Evolutionary conservation across 2,888 invertebrate species (phyloP), one percentile per base, ranked within the genome.

Genomic region (Parasteatoda lunata): DNA sequence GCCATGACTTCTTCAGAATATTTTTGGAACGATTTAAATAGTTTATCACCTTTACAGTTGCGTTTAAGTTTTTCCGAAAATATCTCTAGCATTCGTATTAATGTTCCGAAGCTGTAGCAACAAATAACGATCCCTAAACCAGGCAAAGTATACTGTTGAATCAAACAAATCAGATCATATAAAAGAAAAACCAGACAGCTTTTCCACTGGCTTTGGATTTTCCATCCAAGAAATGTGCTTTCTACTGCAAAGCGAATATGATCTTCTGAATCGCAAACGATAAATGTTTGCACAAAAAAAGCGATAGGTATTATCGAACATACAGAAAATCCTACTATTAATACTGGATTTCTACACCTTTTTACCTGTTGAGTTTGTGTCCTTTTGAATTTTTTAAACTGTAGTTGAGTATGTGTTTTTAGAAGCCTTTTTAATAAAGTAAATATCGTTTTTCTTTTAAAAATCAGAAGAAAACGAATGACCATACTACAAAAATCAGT

Each of bases 401-500:
- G 13, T 45, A 75, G 64, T 15, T 15, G 45, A 11, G n/a, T n/a
- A 13, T 75, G 47, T 47, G 59, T 8, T 75, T 75, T 64, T 3
- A 47, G 75, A 4, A 75, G n/a, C 13, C 13, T 59, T 45, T 59
- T 75, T 48, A 75, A 47, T 2, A 64, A 47, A 9, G n/a, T 13
- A 7, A 75, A 47, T 47, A 75, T 59, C 3, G 7, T 6, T 5
- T 45, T 59, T 11, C 30, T 54, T 59, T 75, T 75, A n/a, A 13
- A 64, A 15, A 64, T 13, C 3, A 65, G 13, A 15, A 76, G 5
- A 15, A 75, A 3, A 45, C 75, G 15, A 7, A 75, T 13, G 13
- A 11, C 13, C 54, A 59, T 47, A n/a, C 75, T 75, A 30, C 75
- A 75, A 47, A 75, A 59, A 75, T 75, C 75, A 5, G 75, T 75